phyloP scores from a whole-genome alignment of 2,888 invertebrate genomes.

The Orchestes rusci region DNA sequence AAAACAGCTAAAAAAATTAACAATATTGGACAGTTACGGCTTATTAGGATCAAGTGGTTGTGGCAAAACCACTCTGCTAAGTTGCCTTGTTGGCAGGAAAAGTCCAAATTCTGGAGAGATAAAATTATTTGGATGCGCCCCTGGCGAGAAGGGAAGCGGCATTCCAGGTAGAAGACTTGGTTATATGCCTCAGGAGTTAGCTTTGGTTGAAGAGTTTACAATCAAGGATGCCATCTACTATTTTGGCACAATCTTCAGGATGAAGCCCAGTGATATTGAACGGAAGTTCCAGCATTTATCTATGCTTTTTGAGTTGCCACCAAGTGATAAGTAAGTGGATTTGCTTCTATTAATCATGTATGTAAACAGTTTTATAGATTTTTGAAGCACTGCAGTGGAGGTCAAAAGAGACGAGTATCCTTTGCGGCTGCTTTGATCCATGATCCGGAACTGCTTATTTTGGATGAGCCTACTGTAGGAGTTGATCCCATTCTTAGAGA shows the following conservation, averaged over 20 bases:
- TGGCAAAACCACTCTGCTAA: slow-evolving; percentile 81
- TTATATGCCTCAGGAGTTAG: slow-evolving; percentile 63
- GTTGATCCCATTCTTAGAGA: slow-evolving; percentile 83
- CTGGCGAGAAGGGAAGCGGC: slow-evolving; percentile 73
- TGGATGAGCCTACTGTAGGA: too few relatives aligned
- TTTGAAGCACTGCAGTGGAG: slow-evolving; percentile 74
- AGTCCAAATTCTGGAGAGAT: slow-evolving; percentile 74
- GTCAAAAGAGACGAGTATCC: slow-evolving; percentile 84
- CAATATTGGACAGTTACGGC: slow-evolving; percentile 61
- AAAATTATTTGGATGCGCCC: slow-evolving; percentile 75
- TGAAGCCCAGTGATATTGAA: slow-evolving; percentile 55
- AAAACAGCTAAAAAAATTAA: background rate
- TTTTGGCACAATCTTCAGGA: slow-evolving; percentile 79
- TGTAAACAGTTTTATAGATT: slow-evolving; percentile 38
- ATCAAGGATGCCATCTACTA: slow-evolving; percentile 78
- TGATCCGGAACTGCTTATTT: slow-evolving; percentile 77
- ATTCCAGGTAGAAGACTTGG: slow-evolving; percentile 84
- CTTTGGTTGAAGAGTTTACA: slow-evolving; percentile 70
- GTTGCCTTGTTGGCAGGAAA: slow-evolving; percentile 77
- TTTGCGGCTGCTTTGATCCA: slow-evolving; percentile 84
- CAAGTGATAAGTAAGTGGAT: background rate
- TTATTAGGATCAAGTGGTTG: slow-evolving; percentile 85
- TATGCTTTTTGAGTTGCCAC: slow-evolving; percentile 69
- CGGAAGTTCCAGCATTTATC: slow-evolving; percentile 61
- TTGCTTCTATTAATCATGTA: background rate